These are phyloP conservation scores for Pyrochroa serraticornis DNA, from an alignment of 2,888 invertebrate genomes.

Conservation along the genomic window DNA sequence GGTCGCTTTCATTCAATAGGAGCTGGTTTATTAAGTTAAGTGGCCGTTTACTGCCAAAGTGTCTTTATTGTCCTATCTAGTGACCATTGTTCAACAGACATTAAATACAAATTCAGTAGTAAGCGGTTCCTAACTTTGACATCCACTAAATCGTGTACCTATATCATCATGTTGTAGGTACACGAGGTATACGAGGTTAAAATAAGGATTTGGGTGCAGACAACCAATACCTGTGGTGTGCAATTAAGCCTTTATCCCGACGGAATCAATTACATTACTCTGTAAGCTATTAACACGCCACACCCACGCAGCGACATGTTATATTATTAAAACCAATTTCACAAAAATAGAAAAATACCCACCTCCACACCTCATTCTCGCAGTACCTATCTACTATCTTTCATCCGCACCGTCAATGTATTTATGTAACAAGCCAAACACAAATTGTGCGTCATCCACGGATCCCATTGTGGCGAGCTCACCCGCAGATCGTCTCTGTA, in stretches of 20 bases:
- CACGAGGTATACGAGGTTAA: too few species aligned
- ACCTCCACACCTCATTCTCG: slow-evolving; percentile 10
- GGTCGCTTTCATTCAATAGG: too few species aligned
- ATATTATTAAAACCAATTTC: slow-evolving; percentile 16
- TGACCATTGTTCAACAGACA: too few species aligned
- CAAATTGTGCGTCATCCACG: slow-evolving; percentile 20
- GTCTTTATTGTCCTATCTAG: too few species aligned
- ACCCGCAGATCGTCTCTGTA: not conserved
- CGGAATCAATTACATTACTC: slow-evolving; percentile 14
- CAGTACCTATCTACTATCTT: slow-evolving; percentile 15
- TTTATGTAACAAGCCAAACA: slow-evolving; percentile 13
- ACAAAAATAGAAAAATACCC: not conserved
- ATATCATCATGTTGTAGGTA: too few species aligned
- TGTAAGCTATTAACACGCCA: slow-evolving; percentile 11
- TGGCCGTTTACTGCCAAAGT: too few species aligned
- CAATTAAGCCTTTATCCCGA: slow-evolving; percentile 10
- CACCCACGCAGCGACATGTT: slow-evolving; percentile 8
- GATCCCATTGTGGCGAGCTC: slow-evolving; percentile 3
- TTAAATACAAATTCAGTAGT: too few species aligned
- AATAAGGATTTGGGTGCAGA: too few species aligned
- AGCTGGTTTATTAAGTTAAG: too few species aligned
- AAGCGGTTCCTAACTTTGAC: too few species aligned
- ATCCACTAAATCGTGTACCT: too few species aligned
- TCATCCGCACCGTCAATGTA: slow-evolving; percentile 7
- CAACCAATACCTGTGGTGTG: not conserved